Evolutionary conservation across 2,113 vertebrate species (phyloP), one percentile per base, ranked within the genome.

Genomic region (Acanthisitta chloris): DNA sequence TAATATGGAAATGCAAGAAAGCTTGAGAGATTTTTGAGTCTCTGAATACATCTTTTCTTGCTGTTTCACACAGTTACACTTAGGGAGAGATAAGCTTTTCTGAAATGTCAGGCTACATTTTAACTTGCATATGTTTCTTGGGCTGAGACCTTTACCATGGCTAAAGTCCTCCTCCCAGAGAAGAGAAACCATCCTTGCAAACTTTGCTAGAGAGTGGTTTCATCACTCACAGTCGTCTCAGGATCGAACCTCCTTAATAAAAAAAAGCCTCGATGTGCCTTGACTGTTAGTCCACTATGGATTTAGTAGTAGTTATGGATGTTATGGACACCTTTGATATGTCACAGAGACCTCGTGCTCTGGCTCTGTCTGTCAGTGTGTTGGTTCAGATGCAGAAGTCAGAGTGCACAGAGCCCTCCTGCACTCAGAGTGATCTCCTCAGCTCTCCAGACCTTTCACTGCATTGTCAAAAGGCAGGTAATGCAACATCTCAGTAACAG

Each of bases 1-100:
- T 94, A 77, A 49, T 82, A 55, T 34, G 42, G 66, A 76, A 91
- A 95, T 92, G 57, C 4, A 25, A 91, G 77, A 91, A 95, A 89
- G 45, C 57, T 80, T 91, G 84, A 73, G 89, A 96, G 70, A 62
- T 65, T 95, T 94, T 34, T 38, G 34, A 33, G 73, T 82, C 49
- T 94, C 38, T 46, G 15, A 81, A 34, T 87, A 45, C 1, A 0
- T 48, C 16, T 90, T 92, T 90, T 66, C 66, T 70, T 90, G 17
- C n/a, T 80, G 45, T 94, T 95, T 95, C 71, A 87, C 80, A 78
- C 33, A 45, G 87, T 65, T 91, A 38, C 1, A 8, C 31, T 72
- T 59, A 46, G 1, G 28, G 48, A 82, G 54, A 94, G 36, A 70
- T 29, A 69, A 79, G 48, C 28, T 71, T 62, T 69, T 84, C 69